Conservation (phyloP, 2,113 vertebrate genomes). For the Hippocampus zosterae region DNA sequence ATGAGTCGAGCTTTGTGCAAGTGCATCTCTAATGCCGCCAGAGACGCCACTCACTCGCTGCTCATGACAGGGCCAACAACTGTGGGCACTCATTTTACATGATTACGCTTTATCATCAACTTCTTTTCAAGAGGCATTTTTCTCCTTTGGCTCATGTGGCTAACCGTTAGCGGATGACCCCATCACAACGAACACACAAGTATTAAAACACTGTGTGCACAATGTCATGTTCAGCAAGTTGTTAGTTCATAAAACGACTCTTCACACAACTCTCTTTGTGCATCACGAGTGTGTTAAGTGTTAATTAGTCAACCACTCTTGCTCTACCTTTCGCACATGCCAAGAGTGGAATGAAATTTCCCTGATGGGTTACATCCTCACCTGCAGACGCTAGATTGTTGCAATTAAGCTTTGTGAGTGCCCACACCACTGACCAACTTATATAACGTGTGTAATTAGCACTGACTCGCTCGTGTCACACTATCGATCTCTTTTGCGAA, state of each 20-base stretch:
- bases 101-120: conserved; percentile 4
- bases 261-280: background rate
- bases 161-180: background rate
- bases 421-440: conserved; percentile 20
- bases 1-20: conserved; percentile 21
- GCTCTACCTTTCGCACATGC: conserved; percentile 15
- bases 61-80: background rate
- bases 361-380: conserved; percentile 15
- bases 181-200: background rate
- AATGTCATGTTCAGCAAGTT: background rate
- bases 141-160: background rate
- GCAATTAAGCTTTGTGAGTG: conserved; percentile 22
- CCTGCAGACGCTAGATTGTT: conserved; percentile 24
- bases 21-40: conserved; percentile 22
- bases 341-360: conserved; percentile 23
- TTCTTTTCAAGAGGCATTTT: background rate
- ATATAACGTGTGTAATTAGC: conserved; percentile 28
- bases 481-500: background rate
- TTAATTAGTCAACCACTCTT: conserved; percentile 21
- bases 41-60: conserved; percentile 13
- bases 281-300: background rate
- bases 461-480: conserved; percentile 3
- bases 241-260: background rate
- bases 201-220: background rate
- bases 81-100: conserved; percentile 2